Evolutionary conservation across 2,888 invertebrate genomes (phyloP), one percentile per base, ranked within the genome.

Genomic region (Apoda limacodes): DNA sequence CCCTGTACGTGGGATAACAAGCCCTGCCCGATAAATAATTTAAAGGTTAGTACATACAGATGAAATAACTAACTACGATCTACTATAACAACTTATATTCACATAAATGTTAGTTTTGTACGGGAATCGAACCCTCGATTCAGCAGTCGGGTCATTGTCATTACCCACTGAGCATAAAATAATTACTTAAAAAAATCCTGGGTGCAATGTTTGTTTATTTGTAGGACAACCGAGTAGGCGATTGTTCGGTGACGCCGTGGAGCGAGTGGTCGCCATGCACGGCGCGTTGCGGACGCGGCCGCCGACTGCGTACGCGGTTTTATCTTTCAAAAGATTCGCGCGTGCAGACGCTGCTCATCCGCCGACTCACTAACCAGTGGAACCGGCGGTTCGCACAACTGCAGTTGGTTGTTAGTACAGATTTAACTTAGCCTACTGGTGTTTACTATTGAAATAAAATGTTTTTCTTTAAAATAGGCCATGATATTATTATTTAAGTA

Each of bases 231-330:
- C 48, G 46, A 14, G 7, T 7, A 2, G 55, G 59, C 5, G 59
- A 59, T 10, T 94, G 93, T 53, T 82, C 80, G 4, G 85, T 88
- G 34, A 83, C 86, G 0, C 64, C 82, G 3, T 94, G 94, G 94
- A 88, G 90, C 25, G 81, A 83, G 6, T 94, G 93, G 92, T 88
- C 90, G 2, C 87, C 91, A 2, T 94, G 94, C 60, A 85, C 89
- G 9, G 86, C 86, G 13, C 84, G 85, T 0, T 95, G 94, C 59
- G 93, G 92, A 1, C 87, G 87, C 43, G 93, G 93, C 0, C 78
- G 82, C 12, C 45, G 67, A 2, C 43, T 78, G 40, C 83, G 91
- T 30, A 83, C 84, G 23, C 71, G 89, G 2, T 35, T 71, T 25
- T 70, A 65, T 48, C 25, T 70, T 9, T 44, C 54, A 21, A 45